Conservation (phyloP, 2,797 vertebrate species). For the Distichodus sexfasciatus region DNA sequence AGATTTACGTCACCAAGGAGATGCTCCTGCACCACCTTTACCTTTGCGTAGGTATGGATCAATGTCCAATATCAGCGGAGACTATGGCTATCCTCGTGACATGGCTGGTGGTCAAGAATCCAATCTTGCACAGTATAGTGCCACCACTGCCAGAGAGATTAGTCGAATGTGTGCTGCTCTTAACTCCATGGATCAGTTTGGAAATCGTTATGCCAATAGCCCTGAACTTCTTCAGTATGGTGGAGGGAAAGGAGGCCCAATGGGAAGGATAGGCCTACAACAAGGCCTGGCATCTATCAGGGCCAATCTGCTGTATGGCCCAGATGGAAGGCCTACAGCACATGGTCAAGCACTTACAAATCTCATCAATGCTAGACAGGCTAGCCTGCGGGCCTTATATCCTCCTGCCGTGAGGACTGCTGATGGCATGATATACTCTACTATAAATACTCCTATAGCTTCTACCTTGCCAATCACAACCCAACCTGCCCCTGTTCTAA, state of each 20-base stretch:
- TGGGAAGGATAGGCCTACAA: slow-evolving; percentile 74
- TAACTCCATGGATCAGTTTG: slow-evolving; percentile 94
- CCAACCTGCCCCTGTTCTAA: slow-evolving; percentile 87
- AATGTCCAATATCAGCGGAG: slow-evolving; percentile 93
- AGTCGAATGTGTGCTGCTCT: slow-evolving; percentile 98
- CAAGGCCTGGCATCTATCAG: slow-evolving; percentile 83
- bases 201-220: slow-evolving; percentile 79
- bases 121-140: slow-evolving; percentile 95
- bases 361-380: slow-evolving; percentile 82
- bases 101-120: slow-evolving; percentile 83
- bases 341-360: slow-evolving; percentile 82
- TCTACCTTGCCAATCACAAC: slow-evolving; percentile 99
- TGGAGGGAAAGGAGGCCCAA: slow-evolving; percentile 70
- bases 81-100: slow-evolving; percentile 83
- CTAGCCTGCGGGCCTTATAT: slow-evolving; percentile 85
- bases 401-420: slow-evolving; percentile 89
- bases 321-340: slow-evolving; percentile 77
- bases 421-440: slow-evolving; percentile 99
- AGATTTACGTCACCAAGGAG: slow-evolving; percentile 89
- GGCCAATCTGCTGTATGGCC: slow-evolving; percentile 84
- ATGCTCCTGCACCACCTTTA: slow-evolving; percentile 79
- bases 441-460: slow-evolving; percentile 96
- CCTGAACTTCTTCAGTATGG: slow-evolving; percentile 85
- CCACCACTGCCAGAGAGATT: slow-evolving; percentile 95
- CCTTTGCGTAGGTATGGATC: slow-evolving; percentile 94